Base-by-base conservation (phyloP, 1,140 invertebrate species). In the Trachymyrmex cornetzi region DNA sequence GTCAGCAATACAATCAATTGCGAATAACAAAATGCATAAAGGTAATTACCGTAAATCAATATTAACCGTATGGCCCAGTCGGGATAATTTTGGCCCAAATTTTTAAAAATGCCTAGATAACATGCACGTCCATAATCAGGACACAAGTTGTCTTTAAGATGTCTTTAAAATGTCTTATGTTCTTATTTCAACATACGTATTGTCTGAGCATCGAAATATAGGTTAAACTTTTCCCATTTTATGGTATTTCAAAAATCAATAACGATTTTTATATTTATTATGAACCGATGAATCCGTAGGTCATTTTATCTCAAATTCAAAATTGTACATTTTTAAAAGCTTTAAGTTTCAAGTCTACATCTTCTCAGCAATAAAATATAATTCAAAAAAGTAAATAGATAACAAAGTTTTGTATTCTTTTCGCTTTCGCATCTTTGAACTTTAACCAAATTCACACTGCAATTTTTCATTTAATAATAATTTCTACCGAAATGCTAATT, bases 391-490 rank as follows among this genome's bases (percentile, higher is more conserved):
- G 27, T 24, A 55, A 34, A 72, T 72, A n/a, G 11, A 24, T 19
- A 67, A 55, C 4, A 55, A 55, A 55, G 19, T 55, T 9, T 55
- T 9, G n/a, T 74, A 34, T 34, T 34, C 30, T 55, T 72, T n/a
- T 57, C 30, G 5, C 30, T 74, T 74, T 34, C 9, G 4, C 2
- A 67, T 34, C n/a, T 67, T 12, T 67, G 1, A 67, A 44, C 34
- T 67, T 67, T 22, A 34, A 63, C 14, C 0, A 66, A 67, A n/a
- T 9, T 77, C 34, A 1, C n/a, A 30, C 5, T 75, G 30, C 38
- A 61, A 38, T 77, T 63, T 44, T 57, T 24, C 22, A 57, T 34
- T 9, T 19, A 30, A 67, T 44, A 67, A 67, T 44, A 67, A 64
- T 64, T 44, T 63, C 16, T 63, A n/a, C 3, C 50, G 6, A 22